Percentiles rank a stretch among this genome's conserved stretches.
Conservation (phyloP, 2,113 vertebrate species). For the Nematolebias whitei region DNA sequence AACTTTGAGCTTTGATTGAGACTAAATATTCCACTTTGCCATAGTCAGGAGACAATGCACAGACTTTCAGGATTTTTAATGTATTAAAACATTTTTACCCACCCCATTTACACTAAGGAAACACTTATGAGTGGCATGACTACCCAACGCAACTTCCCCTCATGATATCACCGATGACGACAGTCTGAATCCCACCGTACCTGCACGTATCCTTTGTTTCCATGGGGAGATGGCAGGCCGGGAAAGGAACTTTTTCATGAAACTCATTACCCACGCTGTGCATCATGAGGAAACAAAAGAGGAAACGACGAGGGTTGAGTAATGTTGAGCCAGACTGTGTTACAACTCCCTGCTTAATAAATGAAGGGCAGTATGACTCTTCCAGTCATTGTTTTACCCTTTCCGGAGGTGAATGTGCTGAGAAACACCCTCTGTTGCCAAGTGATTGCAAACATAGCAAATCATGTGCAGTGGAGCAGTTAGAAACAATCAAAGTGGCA, state of each 20-base stretch:
- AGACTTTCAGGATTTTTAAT: neutral
- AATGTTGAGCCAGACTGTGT: slow-evolving; percentile 16
- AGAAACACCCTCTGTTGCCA: slow-evolving; percentile 28
- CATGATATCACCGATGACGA: slow-evolving; percentile 40
- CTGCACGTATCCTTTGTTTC: slow-evolving; percentile 8
- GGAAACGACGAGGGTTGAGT: slow-evolving; percentile 52
- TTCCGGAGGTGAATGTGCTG: slow-evolving; percentile 42
- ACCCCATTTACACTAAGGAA: neutral
- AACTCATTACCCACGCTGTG: neutral
- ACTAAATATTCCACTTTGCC: slow-evolving; percentile 14
- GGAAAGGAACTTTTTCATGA: slow-evolving; percentile 10
- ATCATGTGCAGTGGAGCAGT: neutral
- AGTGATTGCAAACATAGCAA: neutral
- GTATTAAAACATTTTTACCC: neutral
- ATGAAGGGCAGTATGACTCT: slow-evolving; percentile 29
- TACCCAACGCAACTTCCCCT: slow-evolving; percentile 31
- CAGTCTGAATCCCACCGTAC: slow-evolving; percentile 11
- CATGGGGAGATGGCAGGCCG: neutral
- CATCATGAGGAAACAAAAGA: slow-evolving; percentile 37
- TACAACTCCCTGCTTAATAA: slow-evolving; percentile 27
- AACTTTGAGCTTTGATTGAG: slow-evolving; percentile 7
- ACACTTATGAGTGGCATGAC: slow-evolving; percentile 5
- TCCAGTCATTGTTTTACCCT: slow-evolving; percentile 66
- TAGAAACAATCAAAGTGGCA: neutral
- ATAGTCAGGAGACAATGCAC: neutral